phyloP scores from a whole-genome alignment of 2,888 invertebrate genomes.

The Argyra leucocephala region DNA sequence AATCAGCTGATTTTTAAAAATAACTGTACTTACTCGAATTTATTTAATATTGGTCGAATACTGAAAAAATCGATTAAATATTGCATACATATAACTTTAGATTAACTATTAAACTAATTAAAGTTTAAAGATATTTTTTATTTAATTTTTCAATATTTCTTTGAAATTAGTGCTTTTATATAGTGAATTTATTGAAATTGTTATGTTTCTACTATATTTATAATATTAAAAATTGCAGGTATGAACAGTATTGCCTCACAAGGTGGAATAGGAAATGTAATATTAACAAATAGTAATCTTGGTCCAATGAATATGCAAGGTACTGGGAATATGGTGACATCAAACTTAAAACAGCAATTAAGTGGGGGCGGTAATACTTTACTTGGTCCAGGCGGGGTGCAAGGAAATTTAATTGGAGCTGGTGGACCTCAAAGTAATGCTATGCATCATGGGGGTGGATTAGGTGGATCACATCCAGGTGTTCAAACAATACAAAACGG shows the following conservation, averaged over 20 bases:
- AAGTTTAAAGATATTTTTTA: too few relatives aligned
- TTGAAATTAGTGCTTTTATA: too few relatives aligned
- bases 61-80: too few relatives aligned
- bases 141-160: too few relatives aligned
- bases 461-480: conserved; percentile 42
- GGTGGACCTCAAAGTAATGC: conserved; percentile 32
- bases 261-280: conserved; percentile 59
- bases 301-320: conserved; percentile 58
- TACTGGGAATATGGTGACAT: conserved; percentile 55
- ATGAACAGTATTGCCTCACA: conserved; percentile 54
- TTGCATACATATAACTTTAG: too few relatives aligned
- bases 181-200: too few relatives aligned
- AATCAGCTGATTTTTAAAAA: too few relatives aligned
- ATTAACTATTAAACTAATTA: too few relatives aligned
- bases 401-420: conserved; percentile 27
- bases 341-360: conserved; percentile 66
- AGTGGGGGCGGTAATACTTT: conserved; percentile 37
- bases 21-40: too few relatives aligned
- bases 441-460: conserved; percentile 36
- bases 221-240: too few relatives aligned
- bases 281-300: conserved; percentile 69
- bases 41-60: too few relatives aligned
- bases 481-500: conserved; percentile 72
- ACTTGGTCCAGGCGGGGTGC: conserved; percentile 25
- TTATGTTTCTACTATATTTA: too few relatives aligned